Evolutionary conservation across 1,140 invertebrate genomes (phyloP).

Genomic region (Drosophila lini): DNA sequence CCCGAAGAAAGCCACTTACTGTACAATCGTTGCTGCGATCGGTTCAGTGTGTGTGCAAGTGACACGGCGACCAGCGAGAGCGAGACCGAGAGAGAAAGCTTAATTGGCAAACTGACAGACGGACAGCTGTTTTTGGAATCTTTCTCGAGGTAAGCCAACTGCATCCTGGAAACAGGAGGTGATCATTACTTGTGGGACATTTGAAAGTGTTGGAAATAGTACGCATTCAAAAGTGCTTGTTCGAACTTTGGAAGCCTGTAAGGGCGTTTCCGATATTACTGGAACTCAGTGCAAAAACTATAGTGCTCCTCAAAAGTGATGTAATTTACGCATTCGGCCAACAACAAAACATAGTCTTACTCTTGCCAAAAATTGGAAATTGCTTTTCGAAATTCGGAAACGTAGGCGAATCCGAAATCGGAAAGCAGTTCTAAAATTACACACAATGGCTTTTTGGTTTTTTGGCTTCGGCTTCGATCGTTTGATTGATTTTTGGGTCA

Average conservation of each 20-base stretch:
- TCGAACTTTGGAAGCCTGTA: conserved; percentile 1
- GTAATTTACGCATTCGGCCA: conserved; percentile 56
- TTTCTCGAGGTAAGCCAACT: conserved; percentile 30
- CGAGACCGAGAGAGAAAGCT: conserved; percentile 22
- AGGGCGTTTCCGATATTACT: not conserved
- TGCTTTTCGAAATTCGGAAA: conserved; percentile 37
- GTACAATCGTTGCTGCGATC: conserved; percentile 63
- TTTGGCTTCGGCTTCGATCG: conserved; percentile 47
- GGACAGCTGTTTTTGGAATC: conserved; percentile 26
- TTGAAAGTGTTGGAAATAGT: not conserved
- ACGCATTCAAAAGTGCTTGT: not conserved
- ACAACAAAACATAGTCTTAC: conserved; percentile 36
- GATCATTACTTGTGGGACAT: not conserved
- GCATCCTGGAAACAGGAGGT: conserved; percentile 22
- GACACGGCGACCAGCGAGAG: conserved; percentile 11
- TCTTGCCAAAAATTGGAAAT: conserved; percentile 60
- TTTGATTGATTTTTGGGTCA: conserved; percentile 75
- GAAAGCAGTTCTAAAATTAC: conserved; percentile 56
- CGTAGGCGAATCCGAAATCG: conserved; percentile 40
- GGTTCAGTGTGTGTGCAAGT: conserved; percentile 50
- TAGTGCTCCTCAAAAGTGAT: conserved; percentile 53
- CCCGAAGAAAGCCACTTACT: conserved; percentile 56
- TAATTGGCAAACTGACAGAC: conserved; percentile 28
- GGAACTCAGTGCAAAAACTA: not conserved
- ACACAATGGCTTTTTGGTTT: conserved; percentile 46